Conservation (phyloP, 2,113 vertebrate genomes). For the Cnemophilus loriae region DNA sequence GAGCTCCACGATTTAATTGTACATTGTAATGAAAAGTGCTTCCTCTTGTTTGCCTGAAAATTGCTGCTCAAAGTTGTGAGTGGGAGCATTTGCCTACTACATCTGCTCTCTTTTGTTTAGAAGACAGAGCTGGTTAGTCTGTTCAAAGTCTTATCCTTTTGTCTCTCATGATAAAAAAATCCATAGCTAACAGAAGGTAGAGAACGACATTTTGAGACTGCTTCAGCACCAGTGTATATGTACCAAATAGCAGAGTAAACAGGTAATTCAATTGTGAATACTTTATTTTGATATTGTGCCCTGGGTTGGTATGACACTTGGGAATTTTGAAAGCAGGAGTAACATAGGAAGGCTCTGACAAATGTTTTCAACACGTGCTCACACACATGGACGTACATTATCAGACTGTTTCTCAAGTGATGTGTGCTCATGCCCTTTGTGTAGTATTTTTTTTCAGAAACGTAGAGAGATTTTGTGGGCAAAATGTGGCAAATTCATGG, state of each 20-base stretch:
- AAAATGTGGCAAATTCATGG: neutral
- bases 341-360: neutral
- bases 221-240: neutral
- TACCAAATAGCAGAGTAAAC: neutral
- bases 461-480: neutral
- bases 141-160: neutral
- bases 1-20: conserved; percentile 28
- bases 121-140: neutral
- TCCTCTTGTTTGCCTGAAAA: conserved; percentile 49
- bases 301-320: neutral
- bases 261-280: neutral
- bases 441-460: neutral
- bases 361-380: neutral
- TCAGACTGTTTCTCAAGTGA: neutral
- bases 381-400: accelerated
- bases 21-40: conserved; percentile 21
- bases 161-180: neutral
- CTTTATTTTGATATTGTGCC: neutral
- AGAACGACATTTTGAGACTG: neutral
- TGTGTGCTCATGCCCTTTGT: neutral
- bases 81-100: neutral
- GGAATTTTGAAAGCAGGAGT: neutral
- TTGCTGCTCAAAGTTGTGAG: neutral
- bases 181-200: neutral
- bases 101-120: neutral